Conservation (phyloP, 2,113 vertebrate genomes). For the Numida meleagris region DNA sequence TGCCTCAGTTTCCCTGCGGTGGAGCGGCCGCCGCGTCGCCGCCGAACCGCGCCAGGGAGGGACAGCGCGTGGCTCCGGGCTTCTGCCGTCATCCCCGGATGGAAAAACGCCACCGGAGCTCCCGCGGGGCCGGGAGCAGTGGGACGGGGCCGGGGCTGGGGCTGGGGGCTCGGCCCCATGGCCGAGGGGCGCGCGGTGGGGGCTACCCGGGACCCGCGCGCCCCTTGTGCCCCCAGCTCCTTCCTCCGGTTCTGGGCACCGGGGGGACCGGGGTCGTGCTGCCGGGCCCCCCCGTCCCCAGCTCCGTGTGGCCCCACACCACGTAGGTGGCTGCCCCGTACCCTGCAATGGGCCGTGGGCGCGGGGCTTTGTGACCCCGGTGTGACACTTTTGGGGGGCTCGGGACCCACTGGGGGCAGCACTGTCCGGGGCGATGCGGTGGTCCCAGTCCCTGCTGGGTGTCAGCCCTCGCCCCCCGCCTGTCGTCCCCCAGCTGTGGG, state of each 20-base stretch:
- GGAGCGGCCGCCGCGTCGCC: conserved; percentile 42
- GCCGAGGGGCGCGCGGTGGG: neutral
- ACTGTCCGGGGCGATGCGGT: neutral
- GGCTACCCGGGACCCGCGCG: fast-evolving
- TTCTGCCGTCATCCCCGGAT: neutral
- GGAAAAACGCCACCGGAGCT: conserved; percentile 31
- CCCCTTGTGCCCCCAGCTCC: neutral
- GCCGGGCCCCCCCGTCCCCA: neutral
- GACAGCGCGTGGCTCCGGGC: neutral
- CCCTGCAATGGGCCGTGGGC: neutral
- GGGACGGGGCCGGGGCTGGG: neutral
- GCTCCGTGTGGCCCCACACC: fast-evolving
- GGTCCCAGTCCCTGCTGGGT: fast-evolving
- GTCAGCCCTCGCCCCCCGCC: fast-evolving
- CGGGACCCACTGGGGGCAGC: neutral
- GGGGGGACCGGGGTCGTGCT: fast-evolving
- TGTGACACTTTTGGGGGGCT: neutral
- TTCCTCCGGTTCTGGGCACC: fast-evolving
- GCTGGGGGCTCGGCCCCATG: neutral
- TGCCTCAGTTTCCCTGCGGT: conserved; percentile 66
- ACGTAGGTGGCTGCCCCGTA: neutral
- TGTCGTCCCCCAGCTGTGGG: neutral
- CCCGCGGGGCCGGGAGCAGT: neutral
- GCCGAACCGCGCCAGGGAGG: conserved; percentile 30
- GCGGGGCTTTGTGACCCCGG: neutral